Evolutionary conservation across 2,797 vertebrate species (phyloP), one percentile per base, ranked within the genome.

Genomic region (Sebastolobus altivelis): DNA sequence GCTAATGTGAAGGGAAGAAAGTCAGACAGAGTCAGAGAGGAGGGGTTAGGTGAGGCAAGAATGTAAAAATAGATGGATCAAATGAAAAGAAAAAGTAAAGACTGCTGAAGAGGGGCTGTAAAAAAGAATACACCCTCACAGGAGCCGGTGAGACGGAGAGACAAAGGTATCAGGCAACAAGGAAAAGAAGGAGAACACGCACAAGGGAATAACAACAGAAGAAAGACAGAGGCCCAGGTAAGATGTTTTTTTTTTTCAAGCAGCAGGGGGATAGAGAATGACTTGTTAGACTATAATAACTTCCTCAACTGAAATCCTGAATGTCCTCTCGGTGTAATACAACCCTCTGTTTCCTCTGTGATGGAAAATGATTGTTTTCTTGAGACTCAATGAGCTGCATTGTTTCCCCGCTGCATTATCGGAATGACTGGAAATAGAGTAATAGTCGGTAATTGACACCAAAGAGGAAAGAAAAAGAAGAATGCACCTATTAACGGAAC

Each of bases 211-310:
- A 88, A 65, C 54, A 82, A 78, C 65, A 71, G 68, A 46, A 63
- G 63, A 87, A 73, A 83, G 56, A 87, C 76, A 80, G 70, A 86
- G 72, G 37, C 59, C 65, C 74, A 56, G 91, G 94, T 95, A 93
- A 93, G 91, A 87, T 77, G 69, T 61, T 27, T 54, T 67, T 75
- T 70, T 72, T 68, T 78, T 75, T 37, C 18, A 56, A 78, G 59
- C 73, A 80, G 49, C n/a, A 54, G 7, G 40, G 18, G 62, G 68
- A 82, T 65, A 83, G 54, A 85, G 81, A 88, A 78, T 65, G 29
- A 84, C 79, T 76, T 77, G 46, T 75, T 69, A 38, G 69, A 65
- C 73, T 70, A 10, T 85, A 89, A 88, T 88, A 77, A 92, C 78
- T 86, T 92, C 87, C 83, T 88, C 56, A 70, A 37, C 65, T 82